A percentile compares a stretch with the other conserved stretches of the same genome.
These are phyloP conservation scores for Caloenas nicobarica DNA, from an alignment of 2,113 vertebrate species.

Conservation along the genomic window DNA sequence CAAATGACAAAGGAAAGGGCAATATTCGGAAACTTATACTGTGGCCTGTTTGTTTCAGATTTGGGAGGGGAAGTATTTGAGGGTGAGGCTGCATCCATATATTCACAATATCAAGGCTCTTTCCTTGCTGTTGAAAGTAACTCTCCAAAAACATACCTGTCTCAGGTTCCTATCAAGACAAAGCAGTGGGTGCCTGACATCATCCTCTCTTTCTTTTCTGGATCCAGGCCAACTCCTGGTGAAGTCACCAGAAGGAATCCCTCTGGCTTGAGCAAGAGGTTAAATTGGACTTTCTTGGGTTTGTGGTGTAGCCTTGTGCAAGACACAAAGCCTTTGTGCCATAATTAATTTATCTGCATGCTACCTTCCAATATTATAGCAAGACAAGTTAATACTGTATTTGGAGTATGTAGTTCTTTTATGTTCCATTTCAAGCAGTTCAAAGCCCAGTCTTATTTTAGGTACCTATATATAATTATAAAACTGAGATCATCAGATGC, in stretches of 20 bases:
- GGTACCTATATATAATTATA: not conserved
- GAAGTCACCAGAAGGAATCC: not conserved
- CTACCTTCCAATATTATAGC: not conserved
- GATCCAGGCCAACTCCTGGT: not conserved
- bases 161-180: not conserved
- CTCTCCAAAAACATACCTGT: not conserved
- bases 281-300: not conserved
- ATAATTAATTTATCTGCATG: not conserved
- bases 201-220: not conserved
- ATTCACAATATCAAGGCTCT: not conserved
- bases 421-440: not conserved
- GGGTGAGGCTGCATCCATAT: not conserved
- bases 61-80: not conserved
- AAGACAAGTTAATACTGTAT: not conserved
- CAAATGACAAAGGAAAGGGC: not conserved
- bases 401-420: not conserved
- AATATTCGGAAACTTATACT: not conserved
- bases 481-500: not conserved
- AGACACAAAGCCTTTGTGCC: not conserved
- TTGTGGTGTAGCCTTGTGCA: not conserved
- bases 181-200: not conserved
- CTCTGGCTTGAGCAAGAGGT: not conserved
- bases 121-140: not conserved
- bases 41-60: not conserved
- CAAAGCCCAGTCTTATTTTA: slow-evolving; percentile 24